Base-by-base conservation (phyloP, 1,140 invertebrate species). In the Holcopasites calliopsidis region DNA sequence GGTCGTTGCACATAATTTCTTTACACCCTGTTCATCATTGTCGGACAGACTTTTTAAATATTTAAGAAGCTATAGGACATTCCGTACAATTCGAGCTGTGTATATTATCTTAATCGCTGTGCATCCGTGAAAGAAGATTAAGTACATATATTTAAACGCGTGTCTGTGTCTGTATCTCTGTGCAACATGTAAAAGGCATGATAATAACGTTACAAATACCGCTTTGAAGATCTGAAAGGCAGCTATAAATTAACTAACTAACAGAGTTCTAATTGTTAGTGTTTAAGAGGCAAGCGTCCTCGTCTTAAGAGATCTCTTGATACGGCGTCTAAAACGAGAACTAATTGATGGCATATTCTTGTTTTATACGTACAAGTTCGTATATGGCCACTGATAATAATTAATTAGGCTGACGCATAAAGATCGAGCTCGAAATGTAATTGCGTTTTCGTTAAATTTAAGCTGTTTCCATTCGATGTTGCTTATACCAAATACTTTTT, bases 71-170 rank as follows among this genome's bases (percentile, higher is more conserved):
- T 74, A 66, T 57, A 74, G 49, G 18, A 42, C 21, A 74, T n/a
- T 18, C 35, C 42, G 50, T 66, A 66, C 61, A 66, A 74, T 55
- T 55, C n/a, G 40, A 74, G 42, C 71, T 64, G 50, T 74, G 71
- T 74, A 55, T 66, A 66, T n/a, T n/a, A n/a, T 55, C 40, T 57
- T 66, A 74, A 66, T 74, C 62, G 71, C 71, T 74, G 71, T 71
- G 68, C 66, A 44, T 69, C 38, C 66, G 52, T 42, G 50, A 26
- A 55, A 18, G 18, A 52, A 47, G 16, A 47, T 47, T 47, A n/a
- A n/a, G n/a, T n/a, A 65, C 21, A 73, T 66, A 74, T 65, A 65
- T 74, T 74, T 74, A 57, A 74, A 74, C 50, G 62, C 52, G 50
- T 74, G 49, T 73, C 31, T 60, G 60, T 73, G 38, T 74, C 61